Percentiles rank a stretch among this genome's conserved stretches.
phyloP scores from a whole-genome alignment of 2,797 vertebrate species.

The Monodelphis domestica region DNA sequence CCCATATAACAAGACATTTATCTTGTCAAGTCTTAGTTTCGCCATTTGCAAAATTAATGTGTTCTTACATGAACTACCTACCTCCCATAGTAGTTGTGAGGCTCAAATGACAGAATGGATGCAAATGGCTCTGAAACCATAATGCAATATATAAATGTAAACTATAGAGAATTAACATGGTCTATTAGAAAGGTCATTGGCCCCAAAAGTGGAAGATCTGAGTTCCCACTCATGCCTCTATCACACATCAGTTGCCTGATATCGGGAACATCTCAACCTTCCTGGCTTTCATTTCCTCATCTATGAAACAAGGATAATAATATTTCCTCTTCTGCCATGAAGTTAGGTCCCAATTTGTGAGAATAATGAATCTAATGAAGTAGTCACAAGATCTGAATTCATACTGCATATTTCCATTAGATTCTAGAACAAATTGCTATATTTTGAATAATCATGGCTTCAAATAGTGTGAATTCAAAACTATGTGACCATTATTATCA shows the following conservation, averaged over 20 bases:
- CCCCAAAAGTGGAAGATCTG: not conserved
- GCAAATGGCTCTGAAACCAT: not conserved
- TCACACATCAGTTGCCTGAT: not conserved
- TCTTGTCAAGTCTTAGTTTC: not conserved
- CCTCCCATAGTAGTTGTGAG: not conserved
- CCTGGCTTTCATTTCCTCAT: not conserved
- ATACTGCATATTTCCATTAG: not conserved
- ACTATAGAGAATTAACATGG: not conserved
- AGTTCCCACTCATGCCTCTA: not conserved
- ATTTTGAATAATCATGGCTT: not conserved
- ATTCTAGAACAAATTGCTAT: not conserved
- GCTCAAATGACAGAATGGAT: not conserved
- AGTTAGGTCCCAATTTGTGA: not conserved
- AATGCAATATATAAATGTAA: not conserved
- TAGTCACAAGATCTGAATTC: not conserved
- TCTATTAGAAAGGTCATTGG: not conserved
- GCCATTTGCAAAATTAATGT: not conserved
- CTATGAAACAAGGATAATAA: not conserved
- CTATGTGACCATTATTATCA: not conserved
- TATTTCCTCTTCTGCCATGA: not conserved
- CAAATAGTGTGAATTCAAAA: not conserved
- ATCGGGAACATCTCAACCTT: not conserved
- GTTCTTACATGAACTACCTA: not conserved
- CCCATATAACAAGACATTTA: not conserved
- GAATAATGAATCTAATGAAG: not conserved